Percentiles rank a stretch among this genome's conserved stretches.
phyloP scores from a whole-genome alignment of 2,113 vertebrate genomes.

The Todiramphus saurophagus region DNA sequence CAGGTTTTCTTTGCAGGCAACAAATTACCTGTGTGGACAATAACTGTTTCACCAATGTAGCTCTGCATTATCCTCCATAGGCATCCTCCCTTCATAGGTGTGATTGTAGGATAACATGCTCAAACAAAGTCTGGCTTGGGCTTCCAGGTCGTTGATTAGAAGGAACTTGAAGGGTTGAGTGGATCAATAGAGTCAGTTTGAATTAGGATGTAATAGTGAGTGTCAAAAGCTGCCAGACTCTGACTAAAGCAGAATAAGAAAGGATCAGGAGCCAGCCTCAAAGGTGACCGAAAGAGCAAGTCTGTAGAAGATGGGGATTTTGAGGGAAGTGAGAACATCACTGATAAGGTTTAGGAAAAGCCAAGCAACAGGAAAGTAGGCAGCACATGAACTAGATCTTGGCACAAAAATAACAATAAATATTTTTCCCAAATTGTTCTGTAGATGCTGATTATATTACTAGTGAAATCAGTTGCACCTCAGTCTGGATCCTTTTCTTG shows the following conservation, averaged over 20 bases:
- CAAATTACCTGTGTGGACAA: neutral
- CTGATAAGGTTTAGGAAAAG: neutral
- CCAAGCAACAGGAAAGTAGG: neutral
- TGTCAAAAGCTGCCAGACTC: neutral
- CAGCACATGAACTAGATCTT: neutral
- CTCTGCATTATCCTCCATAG: neutral
- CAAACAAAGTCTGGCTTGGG: neutral
- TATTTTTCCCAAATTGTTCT: neutral
- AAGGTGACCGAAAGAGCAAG: neutral
- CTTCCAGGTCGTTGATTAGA: neutral
- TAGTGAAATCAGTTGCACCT: neutral
- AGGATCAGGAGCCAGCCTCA: neutral
- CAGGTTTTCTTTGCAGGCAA: neutral
- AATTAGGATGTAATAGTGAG: neutral
- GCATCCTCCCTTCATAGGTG: neutral
- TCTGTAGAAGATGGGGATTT: neutral
- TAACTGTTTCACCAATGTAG: neutral
- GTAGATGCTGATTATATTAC: neutral
- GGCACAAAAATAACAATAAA: neutral
- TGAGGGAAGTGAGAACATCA: neutral
- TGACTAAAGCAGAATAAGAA: slow-evolving; percentile 4
- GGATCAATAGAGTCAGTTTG: slow-evolving; percentile 17
- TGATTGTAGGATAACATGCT: neutral
- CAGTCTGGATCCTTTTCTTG: neutral
- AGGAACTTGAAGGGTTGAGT: slow-evolving; percentile 16